These are phyloP conservation scores for Alligator mississippiensis DNA, from an alignment of 2,113 vertebrate genomes.

Conservation along the genomic window DNA sequence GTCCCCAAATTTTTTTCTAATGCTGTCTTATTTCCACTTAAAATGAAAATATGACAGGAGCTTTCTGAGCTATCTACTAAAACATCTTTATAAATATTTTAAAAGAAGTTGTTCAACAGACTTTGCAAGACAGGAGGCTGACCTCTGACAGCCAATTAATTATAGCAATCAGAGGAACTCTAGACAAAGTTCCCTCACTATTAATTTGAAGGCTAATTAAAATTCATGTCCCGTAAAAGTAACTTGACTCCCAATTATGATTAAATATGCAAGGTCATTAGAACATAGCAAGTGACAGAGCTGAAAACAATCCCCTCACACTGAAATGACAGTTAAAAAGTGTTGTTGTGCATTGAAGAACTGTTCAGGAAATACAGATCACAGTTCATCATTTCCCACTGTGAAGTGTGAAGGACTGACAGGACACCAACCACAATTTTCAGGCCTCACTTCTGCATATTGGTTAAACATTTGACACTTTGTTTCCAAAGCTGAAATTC, in stretches of 20 bases:
- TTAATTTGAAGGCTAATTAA: conserved; percentile 77
- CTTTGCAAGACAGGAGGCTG: conserved; percentile 70
- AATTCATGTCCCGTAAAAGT: conserved; percentile 71
- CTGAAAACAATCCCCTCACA: conserved; percentile 39
- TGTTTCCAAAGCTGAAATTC: not conserved
- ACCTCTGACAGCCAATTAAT: conserved; percentile 75
- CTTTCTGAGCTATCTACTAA: conserved; percentile 42
- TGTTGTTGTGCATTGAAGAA: not conserved
- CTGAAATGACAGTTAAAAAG: not conserved
- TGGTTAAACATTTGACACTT: not conserved
- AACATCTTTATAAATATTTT: conserved; percentile 77
- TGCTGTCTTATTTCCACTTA: conserved; percentile 20
- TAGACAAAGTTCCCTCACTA: conserved; percentile 69
- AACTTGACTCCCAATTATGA: conserved; percentile 76
- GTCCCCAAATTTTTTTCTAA: not conserved
- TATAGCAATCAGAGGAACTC: conserved; percentile 77
- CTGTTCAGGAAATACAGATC: not conserved
- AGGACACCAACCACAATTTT: not conserved
- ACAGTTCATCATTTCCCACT: rapidly evolving
- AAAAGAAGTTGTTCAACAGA: conserved; percentile 67
- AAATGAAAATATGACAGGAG: conserved; percentile 58
- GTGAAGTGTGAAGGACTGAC: not conserved
- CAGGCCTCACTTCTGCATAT: not conserved
- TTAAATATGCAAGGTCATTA: conserved; percentile 76
- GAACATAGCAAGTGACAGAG: conserved; percentile 49